Percentiles rank a stretch among this genome's conserved stretches.
Evolutionary conservation across 37 sponge, comb jelly and placozoan species (phyloP).

Genomic region (Haliclona indistincta): DNA sequence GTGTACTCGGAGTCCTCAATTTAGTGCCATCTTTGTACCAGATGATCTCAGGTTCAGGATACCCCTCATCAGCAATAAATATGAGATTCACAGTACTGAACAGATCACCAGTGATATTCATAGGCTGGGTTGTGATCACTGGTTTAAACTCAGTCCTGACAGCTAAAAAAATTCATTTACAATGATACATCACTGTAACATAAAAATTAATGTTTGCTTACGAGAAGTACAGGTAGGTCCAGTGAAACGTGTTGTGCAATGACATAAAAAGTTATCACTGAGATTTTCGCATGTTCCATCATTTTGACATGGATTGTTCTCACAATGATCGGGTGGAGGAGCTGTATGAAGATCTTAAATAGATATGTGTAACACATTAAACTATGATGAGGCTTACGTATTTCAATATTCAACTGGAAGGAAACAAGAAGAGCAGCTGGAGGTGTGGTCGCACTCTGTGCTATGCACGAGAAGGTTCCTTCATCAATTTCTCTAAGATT

Average conservation of each 20-base stretch:
- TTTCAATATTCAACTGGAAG: background rate
- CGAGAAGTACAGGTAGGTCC: no score
- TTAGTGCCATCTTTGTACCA: slow-evolving; percentile 48
- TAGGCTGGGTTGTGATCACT: background rate
- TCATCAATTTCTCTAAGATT: slow-evolving; percentile 5
- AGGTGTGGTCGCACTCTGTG: background rate
- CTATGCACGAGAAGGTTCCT: slow-evolving; percentile 21
- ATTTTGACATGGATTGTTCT: slow-evolving; percentile 27
- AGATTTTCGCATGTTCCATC: no score
- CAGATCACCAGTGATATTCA: background rate
- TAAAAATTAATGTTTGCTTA: no score
- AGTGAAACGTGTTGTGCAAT: no score
- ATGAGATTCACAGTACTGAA: background rate
- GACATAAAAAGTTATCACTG: no score
- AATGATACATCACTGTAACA: no score
- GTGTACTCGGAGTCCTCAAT: background rate
- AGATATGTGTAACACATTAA: background rate
- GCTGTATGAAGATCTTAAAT: no score
- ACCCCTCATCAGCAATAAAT: slow-evolving; percentile 24
- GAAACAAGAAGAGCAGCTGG: background rate
- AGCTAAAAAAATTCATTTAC: no score
- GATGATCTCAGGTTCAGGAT: slow-evolving; percentile 34
- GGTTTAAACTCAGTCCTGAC: no score
- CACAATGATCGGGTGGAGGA: slow-evolving; percentile 5
- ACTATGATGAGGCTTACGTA: no score